Percentiles rank a stretch among this genome's conserved stretches.
Conservation (phyloP, 1,140 invertebrate genomes). For the Drosophila novamexicana region DNA sequence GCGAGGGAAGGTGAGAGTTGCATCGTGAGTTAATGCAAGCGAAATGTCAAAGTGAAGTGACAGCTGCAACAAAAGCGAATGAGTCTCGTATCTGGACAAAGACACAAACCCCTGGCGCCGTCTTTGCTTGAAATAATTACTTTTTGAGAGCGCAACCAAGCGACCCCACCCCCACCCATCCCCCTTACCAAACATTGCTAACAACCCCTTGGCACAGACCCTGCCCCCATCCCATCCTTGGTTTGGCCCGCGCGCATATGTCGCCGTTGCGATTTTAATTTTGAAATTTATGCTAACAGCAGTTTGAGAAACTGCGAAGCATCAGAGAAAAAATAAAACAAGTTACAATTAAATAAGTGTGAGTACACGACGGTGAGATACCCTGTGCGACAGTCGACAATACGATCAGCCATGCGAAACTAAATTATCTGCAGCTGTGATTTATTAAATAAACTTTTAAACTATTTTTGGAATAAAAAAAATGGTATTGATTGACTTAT, state of each 20-base stretch:
- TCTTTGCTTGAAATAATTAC: slow-evolving; percentile 82
- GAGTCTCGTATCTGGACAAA: slow-evolving; percentile 26
- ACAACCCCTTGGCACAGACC: slow-evolving; percentile 25
- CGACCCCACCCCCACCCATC: slow-evolving; percentile 17
- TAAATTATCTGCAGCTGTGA: background rate
- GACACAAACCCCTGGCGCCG: slow-evolving; percentile 56
- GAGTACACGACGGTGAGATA: background rate
- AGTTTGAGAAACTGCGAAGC: slow-evolving; percentile 71
- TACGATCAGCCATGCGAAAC: background rate
- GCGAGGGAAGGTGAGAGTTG: slow-evolving; percentile 19
- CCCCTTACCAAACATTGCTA: background rate
- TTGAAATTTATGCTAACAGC: slow-evolving; percentile 82
- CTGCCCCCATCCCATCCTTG: slow-evolving; percentile 11
- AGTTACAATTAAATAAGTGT: slow-evolving; percentile 12
- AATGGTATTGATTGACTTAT: too few relatives aligned
- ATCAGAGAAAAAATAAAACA: slow-evolving; percentile 29
- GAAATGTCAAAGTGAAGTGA: slow-evolving; percentile 72
- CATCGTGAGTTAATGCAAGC: slow-evolving; percentile 45
- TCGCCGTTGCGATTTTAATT: slow-evolving; percentile 81
- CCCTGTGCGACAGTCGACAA: slow-evolving; percentile 9
- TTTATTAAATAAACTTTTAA: too few relatives aligned
- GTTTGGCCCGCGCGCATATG: slow-evolving; percentile 69
- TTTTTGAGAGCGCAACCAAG: slow-evolving; percentile 67
- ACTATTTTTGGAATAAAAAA: too few relatives aligned
- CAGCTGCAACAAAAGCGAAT: slow-evolving; percentile 65